Base-by-base conservation (phyloP, 2,888 invertebrate genomes). In the Hydropsyche betteni region DNA sequence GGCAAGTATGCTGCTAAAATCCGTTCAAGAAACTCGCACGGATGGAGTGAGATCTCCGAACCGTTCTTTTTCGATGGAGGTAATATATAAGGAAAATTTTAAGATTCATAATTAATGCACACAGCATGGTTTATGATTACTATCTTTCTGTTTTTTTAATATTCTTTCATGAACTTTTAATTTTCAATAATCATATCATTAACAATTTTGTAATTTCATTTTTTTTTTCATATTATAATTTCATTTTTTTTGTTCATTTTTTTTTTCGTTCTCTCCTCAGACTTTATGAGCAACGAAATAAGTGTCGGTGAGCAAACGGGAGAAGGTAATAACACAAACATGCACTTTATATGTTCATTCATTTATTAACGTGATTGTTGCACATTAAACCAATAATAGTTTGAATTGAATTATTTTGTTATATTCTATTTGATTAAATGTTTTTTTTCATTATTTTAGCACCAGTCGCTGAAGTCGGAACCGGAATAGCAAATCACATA, bases 21-120 rank as follows among this genome's bases (percentile, higher is more conserved):
- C 5, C 81, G 84, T 70, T 85, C 87, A 0, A 80, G 81, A 77
- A 88, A 87, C 80, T 76, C 80, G 1, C 84, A 85, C 78, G 88
- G 88, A 3, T 86, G 86, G 86, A 86, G 86, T 2, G 83, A 84
- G 6, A 82, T 81, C 74, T 85, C 86, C 0, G 80, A 82, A n/a
- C 79, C 82, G 2, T 82, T 82, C 55, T 80, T 82, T 14, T 84
- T 87, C 80, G 83, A 84, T 78, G 83, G 83, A 80, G 84, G 86
- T 85, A 82, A 14, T 55, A 55, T 55, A 44, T 8, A 8, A 82
- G 83, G 2, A 24, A 2, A 24, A 24, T 24, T 2, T 24, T 80
- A 34, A 61, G 69, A 74, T 52, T 55, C 24, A 24, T 24, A 24
- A 24, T 24, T 2, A 24, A 24, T 24, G 24, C 24, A 24, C 24